These are phyloP conservation scores for Maniola jurtina DNA, from an alignment of 1,140 invertebrate species.

Conservation along the genomic window DNA sequence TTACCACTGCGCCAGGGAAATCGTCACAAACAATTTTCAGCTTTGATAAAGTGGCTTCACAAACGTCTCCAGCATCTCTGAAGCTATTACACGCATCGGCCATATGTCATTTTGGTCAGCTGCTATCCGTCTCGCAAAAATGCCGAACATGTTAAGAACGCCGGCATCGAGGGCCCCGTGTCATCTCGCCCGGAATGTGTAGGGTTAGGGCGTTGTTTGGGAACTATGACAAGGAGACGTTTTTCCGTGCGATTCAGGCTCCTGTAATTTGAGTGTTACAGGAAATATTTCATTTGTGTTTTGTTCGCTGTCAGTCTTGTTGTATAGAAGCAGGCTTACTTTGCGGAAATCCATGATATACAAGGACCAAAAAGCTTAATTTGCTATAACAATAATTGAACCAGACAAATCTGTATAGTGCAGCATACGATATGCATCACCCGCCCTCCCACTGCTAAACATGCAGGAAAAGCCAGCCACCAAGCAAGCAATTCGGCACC, in stretches of 20 bases:
- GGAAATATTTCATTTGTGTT: neutral
- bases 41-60: neutral
- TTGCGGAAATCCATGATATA: too few relatives aligned
- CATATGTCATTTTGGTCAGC: constrained; percentile 67
- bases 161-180: constrained; percentile 32
- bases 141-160: constrained; percentile 66
- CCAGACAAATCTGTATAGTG: too few relatives aligned
- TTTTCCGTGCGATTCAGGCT: neutral
- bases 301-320: too few relatives aligned
- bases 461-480: too few relatives aligned
- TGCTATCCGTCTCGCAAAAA: constrained; percentile 72
- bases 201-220: constrained; percentile 40
- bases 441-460: too few relatives aligned
- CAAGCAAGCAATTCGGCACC: too few relatives aligned
- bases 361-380: too few relatives aligned
- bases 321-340: too few relatives aligned
- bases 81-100: constrained; percentile 28
- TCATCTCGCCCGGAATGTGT: constrained; percentile 37
- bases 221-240: constrained; percentile 8
- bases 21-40: too few relatives aligned
- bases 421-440: too few relatives aligned
- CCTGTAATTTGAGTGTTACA: neutral
- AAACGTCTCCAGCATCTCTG: neutral
- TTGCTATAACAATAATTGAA: too few relatives aligned
- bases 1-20: too few relatives aligned